These are phyloP conservation scores for Nicator chloris DNA, from an alignment of 2,113 vertebrate species.

Conservation along the genomic window DNA sequence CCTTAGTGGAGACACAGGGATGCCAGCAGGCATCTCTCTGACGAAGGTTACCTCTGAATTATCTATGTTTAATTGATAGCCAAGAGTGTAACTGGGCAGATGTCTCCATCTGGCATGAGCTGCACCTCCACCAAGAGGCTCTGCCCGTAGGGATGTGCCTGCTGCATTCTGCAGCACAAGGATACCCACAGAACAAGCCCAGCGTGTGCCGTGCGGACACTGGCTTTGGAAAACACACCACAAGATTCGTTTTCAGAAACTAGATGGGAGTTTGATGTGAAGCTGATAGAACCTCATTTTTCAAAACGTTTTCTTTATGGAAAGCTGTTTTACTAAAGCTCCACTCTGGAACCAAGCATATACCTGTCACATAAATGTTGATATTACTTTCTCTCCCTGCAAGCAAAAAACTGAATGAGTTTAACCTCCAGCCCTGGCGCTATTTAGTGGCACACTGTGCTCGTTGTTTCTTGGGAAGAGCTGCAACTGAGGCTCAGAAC, in stretches of 20 bases:
- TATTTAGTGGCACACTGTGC: constrained; percentile 57
- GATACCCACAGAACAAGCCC: background rate
- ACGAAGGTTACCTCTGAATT: background rate
- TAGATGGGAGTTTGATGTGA: background rate
- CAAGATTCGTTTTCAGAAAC: background rate
- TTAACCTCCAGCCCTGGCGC: background rate
- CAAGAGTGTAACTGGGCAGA: background rate
- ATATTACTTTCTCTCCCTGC: background rate
- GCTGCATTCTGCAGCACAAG: background rate
- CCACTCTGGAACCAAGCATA: background rate
- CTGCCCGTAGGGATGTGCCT: background rate
- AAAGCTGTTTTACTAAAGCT: constrained; percentile 4
- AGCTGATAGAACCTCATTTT: constrained; percentile 28
- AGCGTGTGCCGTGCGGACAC: accelerated
- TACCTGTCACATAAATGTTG: constrained; percentile 25
- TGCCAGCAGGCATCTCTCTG: background rate
- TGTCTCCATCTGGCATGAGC: background rate
- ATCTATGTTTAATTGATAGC: background rate
- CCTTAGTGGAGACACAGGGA: background rate
- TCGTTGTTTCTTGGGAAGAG: constrained; percentile 68
- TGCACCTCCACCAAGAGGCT: background rate
- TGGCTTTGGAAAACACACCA: background rate
- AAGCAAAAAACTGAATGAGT: constrained; percentile 52
- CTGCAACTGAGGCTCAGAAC: constrained; percentile 45
- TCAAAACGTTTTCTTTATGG: background rate